A percentile compares a stretch with the other conserved stretches of the same genome.
Conservation (phyloP, 2,888 invertebrate genomes). For the Lissonota sp. region DNA sequence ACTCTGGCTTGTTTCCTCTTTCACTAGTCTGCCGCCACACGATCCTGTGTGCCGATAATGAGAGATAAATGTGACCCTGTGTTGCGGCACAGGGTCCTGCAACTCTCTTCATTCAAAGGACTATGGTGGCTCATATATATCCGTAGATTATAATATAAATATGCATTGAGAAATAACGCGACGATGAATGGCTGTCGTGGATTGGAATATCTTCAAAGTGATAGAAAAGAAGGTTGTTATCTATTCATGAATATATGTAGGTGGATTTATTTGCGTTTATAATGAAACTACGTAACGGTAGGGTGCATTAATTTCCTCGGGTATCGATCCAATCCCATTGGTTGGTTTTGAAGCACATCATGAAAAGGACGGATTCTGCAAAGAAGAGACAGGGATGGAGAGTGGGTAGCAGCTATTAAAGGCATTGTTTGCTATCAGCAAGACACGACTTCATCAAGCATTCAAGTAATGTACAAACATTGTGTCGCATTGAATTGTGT, state of each 20-base stretch:
- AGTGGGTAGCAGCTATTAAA: conserved; percentile 66
- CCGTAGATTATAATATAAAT: conserved; percentile 51
- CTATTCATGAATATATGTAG: neutral
- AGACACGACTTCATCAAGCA: conserved; percentile 82
- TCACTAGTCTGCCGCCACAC: conserved; percentile 55
- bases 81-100: conserved; percentile 47
- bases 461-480: conserved; percentile 81
- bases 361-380: conserved; percentile 49
- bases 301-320: conserved; percentile 37
- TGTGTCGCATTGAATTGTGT: conserved; percentile 76
- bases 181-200: conserved; percentile 17
- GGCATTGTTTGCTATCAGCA: conserved; percentile 81
- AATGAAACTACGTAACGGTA: conserved; percentile 20
- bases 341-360: conserved; percentile 9
- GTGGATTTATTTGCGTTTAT: conserved; percentile 18
- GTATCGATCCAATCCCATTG: conserved; percentile 33
- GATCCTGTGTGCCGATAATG: conserved; percentile 62
- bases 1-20: conserved; percentile 59
- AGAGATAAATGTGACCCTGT: conserved; percentile 63
- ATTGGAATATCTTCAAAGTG: conserved; percentile 21
- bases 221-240: conserved; percentile 36
- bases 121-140: conserved; percentile 23
- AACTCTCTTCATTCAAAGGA: conserved; percentile 43
- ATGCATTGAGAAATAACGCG: conserved; percentile 27
- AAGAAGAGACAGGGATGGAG: conserved; percentile 47